Conservation (phyloP, 1,140 invertebrate genomes). For the Dreissena rostriformis region DNA sequence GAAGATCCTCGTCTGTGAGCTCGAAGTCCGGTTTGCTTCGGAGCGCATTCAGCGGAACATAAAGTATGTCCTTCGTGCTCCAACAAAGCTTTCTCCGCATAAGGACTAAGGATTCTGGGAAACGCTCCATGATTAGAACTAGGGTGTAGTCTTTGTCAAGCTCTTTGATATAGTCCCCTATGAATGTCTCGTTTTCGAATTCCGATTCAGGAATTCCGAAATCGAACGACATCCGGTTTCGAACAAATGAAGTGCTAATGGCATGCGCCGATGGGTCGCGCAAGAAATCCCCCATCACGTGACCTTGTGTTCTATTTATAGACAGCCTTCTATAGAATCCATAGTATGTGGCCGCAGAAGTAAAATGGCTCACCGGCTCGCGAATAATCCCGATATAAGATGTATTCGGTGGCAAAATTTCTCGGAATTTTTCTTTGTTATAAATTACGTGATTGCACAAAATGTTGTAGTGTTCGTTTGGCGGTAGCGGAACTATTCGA, state of each 20-base stretch:
- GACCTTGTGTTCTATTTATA: neutral
- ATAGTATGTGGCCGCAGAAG: slow-evolving; percentile 70
- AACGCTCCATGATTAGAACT: slow-evolving; percentile 74
- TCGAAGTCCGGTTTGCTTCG: slow-evolving; percentile 48
- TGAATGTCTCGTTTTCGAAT: slow-evolving; percentile 54
- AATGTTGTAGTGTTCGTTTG: slow-evolving; percentile 58
- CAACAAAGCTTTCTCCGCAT: slow-evolving; percentile 73
- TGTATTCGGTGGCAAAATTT: slow-evolving; percentile 67
- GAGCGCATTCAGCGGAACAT: slow-evolving; percentile 69
- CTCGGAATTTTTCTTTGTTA: slow-evolving; percentile 55
- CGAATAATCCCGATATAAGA: slow-evolving; percentile 69
- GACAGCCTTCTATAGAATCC: slow-evolving; percentile 43
- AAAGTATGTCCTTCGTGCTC: slow-evolving; percentile 74
- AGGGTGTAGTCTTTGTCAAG: slow-evolving; percentile 69
- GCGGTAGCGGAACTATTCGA: slow-evolving; percentile 53
- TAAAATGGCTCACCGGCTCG: slow-evolving; percentile 71
- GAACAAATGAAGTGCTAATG: slow-evolving; percentile 53
- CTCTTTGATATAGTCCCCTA: slow-evolving; percentile 63
- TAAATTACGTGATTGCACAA: slow-evolving; percentile 69
- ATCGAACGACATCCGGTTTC: slow-evolving; percentile 72
- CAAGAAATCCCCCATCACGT: slow-evolving; percentile 8
- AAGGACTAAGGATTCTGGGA: slow-evolving; percentile 75
- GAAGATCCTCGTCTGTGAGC: slow-evolving; percentile 56
- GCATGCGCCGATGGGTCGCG: slow-evolving; percentile 31
- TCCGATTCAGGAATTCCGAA: slow-evolving; percentile 61